phyloP scores from a whole-genome alignment of 2,113 vertebrate genomes.

The Sakesphorus luctuosus region DNA sequence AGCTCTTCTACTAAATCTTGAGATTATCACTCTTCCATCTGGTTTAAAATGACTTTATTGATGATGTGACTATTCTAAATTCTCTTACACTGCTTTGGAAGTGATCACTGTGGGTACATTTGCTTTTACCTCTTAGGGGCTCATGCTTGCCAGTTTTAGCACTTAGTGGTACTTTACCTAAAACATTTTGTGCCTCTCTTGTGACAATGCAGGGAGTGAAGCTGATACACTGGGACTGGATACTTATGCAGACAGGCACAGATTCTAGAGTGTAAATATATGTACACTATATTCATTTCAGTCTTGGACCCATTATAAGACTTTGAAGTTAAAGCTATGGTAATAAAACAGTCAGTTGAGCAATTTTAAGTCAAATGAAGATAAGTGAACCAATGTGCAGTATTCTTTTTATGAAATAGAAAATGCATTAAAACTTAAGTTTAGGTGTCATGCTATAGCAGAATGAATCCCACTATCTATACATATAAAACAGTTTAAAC shows the following conservation, averaged over 20 bases:
- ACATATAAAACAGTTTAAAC: background rate
- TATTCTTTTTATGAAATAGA: background rate
- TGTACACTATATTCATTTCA: background rate
- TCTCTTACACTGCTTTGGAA: background rate
- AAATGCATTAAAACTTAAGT: background rate
- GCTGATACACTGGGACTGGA: background rate
- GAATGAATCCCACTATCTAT: background rate
- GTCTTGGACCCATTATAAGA: background rate
- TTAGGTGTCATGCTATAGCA: background rate
- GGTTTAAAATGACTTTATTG: background rate
- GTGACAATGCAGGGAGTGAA: background rate
- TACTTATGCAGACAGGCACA: accelerated
- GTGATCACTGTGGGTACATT: background rate
- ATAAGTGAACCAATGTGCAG: background rate
- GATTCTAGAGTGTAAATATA: background rate
- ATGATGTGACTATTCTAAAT: background rate
- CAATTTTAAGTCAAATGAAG: background rate
- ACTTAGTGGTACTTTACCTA: background rate
- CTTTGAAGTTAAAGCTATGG: background rate
- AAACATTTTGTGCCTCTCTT: background rate
- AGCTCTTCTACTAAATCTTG: background rate
- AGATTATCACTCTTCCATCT: background rate
- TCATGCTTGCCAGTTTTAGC: background rate
- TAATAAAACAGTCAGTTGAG: background rate
- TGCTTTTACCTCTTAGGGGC: background rate